These are phyloP conservation scores for Aegithalos caudatus DNA, from an alignment of 2,113 vertebrate genomes.

Conservation along the genomic window DNA sequence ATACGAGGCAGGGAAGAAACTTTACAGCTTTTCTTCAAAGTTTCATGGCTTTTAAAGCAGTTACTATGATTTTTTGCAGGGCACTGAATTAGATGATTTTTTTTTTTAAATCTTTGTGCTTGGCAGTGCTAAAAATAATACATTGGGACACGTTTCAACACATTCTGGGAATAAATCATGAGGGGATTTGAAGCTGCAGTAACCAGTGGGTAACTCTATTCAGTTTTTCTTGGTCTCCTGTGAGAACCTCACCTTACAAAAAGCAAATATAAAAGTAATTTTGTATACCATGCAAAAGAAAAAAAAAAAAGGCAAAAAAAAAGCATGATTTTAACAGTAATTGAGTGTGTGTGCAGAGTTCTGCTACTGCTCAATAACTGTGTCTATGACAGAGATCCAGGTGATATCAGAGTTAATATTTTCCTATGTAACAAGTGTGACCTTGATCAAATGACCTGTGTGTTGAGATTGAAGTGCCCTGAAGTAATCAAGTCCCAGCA, in stretches of 20 bases:
- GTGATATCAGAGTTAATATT: neutral
- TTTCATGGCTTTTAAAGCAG: neutral
- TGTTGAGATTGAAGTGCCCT: neutral
- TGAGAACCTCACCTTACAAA: neutral
- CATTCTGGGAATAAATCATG: neutral
- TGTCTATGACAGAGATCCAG: neutral
- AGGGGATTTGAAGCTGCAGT: neutral
- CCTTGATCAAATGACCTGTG: neutral
- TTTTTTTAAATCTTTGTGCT: neutral
- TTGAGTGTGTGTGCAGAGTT: neutral
- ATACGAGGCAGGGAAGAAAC: neutral
- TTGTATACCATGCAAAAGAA: neutral
- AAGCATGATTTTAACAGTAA: neutral
- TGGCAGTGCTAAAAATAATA: neutral
- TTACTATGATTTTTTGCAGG: neutral
- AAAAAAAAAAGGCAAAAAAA: no score
- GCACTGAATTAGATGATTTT: neutral
- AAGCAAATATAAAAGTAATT: neutral
- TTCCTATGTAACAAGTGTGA: neutral
- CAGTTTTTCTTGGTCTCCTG: neutral
- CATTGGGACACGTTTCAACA: fast-evolving
- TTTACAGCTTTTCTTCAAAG: neutral
- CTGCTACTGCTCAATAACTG: neutral
- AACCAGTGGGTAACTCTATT: neutral
- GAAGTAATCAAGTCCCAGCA: neutral